These are phyloP conservation scores for Lithophane semibrunnea DNA, from an alignment of 2,888 invertebrate species.

Conservation along the genomic window DNA sequence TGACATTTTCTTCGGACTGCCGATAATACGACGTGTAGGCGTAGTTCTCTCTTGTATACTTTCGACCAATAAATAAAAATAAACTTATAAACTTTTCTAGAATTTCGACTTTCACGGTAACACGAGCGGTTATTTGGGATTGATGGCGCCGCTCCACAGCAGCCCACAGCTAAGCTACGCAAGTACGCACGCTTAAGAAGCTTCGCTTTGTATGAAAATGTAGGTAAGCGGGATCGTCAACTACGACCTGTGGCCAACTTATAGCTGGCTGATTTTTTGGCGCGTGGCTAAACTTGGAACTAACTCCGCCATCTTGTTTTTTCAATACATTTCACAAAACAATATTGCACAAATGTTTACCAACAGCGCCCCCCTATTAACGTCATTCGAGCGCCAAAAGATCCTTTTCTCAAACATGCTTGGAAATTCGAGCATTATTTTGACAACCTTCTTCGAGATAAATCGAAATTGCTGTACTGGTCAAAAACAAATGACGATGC, in stretches of 20 bases:
- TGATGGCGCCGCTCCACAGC: background rate
- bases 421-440: no score
- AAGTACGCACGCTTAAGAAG: background rate
- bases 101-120: constrained; percentile 9
- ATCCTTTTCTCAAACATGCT: no score
- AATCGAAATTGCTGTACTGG: no score
- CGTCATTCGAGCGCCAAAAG: background rate
- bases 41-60: constrained; percentile 3
- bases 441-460: no score
- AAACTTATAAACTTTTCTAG: background rate
- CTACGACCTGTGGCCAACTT: no score
- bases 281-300: background rate
- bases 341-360: background rate
- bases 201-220: background rate
- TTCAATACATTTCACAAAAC: background rate
- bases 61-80: constrained; percentile 9
- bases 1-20: background rate
- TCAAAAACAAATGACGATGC: no score
- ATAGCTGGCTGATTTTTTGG: background rate
- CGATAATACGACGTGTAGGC: background rate
- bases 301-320: background rate
- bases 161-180: background rate
- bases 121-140: constrained; percentile 17
- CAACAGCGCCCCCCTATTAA: background rate
- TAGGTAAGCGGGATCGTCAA: background rate